Evolutionary conservation across 2,113 vertebrate species (phyloP), one percentile per base, ranked within the genome.

Genomic region (Seriola dumerili): DNA sequence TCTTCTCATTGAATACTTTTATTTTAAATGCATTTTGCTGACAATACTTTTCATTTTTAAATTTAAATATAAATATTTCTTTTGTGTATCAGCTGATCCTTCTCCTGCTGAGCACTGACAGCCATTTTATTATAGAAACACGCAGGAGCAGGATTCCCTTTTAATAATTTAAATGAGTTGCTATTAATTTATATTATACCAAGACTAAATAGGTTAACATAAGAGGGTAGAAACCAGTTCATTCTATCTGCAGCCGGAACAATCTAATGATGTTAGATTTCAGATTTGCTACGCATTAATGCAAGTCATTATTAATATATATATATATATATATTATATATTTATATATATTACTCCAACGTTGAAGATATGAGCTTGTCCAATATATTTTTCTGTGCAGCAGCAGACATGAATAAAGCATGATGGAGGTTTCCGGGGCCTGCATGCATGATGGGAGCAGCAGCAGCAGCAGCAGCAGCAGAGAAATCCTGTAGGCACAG

Each of bases 101-200:
- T 29, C 29, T 29, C 29, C 29, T 29, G 29, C 29, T 29, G 29
- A 29, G 29, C 29, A 29, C 29, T 29, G 29, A 29, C 29, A 29
- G 29, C 29, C 29, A 29, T 29, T 29, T 29, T 29, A n/a, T 72
- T 8, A 29, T 4, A 32, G 38, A n/a, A 58, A 29, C 54, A 72
- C 2, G 50, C 52, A 46, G 52, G 70, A 80, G 50, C 52, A 46
- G 52, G 70, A 80, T 40, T 61, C 36, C n/a, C 48, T 4, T 77
- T 67, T 40, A 62, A 81, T 72, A 44, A 64, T 81, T 38, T 7
- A n/a, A 71, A 84, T 42, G 23, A 71, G 38, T 29, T 73, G 46
- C 34, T 94, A 97, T 97, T 97, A 97, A 93, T 93, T 96, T 92
- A 86, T 78, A 94, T 96, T 96, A 96, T 92, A 95, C 93, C 95